Evolutionary conservation across 1,140 invertebrate genomes (phyloP).

Genomic region (Drosophila lowei): DNA sequence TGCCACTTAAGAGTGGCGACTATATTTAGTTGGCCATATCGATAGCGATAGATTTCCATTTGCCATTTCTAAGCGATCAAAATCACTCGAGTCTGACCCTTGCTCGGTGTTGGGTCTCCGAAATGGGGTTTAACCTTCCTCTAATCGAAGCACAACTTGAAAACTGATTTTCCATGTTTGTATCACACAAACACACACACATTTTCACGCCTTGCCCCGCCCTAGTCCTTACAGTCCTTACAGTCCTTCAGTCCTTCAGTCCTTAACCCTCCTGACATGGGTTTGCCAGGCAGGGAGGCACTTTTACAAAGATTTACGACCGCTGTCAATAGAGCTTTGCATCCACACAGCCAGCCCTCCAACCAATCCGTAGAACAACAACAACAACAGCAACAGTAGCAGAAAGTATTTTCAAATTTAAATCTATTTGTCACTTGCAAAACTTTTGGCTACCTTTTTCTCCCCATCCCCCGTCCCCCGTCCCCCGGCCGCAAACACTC

Average conservation of each 20-base stretch:
- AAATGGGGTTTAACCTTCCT: constrained; percentile 40
- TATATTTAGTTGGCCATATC: constrained; percentile 26
- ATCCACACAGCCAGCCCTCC: constrained; percentile 48
- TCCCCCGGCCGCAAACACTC: constrained; percentile 21
- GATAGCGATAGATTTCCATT: not conserved
- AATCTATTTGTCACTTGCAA: constrained; percentile 81
- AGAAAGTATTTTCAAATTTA: constrained; percentile 79
- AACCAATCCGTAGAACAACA: constrained; percentile 13
- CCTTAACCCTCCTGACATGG: constrained; percentile 57
- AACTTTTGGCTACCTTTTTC: constrained; percentile 74
- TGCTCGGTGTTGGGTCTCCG: not conserved
- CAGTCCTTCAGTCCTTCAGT: not conserved
- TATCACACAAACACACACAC: constrained; percentile 15
- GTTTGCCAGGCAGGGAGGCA: constrained; percentile 39
- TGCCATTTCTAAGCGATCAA: constrained; percentile 27
- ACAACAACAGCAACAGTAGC: constrained; percentile 35
- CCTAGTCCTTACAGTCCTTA: not conserved
- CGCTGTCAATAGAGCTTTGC: constrained; percentile 80
- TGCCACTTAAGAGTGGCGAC: not conserved
- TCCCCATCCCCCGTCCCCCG: no score
- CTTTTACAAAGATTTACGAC: constrained; percentile 76
- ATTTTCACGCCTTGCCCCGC: constrained; percentile 45
- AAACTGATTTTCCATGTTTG: constrained; percentile 68
- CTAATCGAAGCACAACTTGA: constrained; percentile 32
- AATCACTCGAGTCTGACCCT: constrained; percentile 35